These are phyloP conservation scores for Pararge aegeria DNA, from an alignment of 1,140 invertebrate species.

Conservation along the genomic window DNA sequence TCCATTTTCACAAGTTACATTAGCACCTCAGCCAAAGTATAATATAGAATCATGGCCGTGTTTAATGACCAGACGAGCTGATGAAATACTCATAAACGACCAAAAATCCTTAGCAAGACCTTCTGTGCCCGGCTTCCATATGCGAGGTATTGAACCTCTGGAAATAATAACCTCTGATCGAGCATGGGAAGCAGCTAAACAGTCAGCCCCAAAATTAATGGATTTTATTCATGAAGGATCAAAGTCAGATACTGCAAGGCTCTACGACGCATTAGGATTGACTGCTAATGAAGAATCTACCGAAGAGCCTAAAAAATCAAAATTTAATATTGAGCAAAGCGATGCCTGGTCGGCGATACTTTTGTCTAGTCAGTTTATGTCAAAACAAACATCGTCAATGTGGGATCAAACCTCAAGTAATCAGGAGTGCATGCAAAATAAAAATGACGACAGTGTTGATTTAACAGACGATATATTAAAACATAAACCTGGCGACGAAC, in stretches of 20 bases:
- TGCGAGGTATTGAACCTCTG: conserved; percentile 49
- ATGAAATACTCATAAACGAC: conserved; percentile 56
- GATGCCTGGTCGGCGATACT: conserved; percentile 42
- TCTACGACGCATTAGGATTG: conserved; percentile 68
- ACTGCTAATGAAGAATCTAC: conserved; percentile 48
- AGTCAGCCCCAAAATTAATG: conserved; percentile 73
- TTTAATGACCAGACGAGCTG: conserved; percentile 51
- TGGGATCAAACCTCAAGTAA: conserved; percentile 45
- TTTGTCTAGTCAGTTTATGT: conserved; percentile 35
- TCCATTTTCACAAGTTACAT: conserved; percentile 53
- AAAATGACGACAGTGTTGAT: conserved; percentile 38
- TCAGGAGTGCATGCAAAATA: conserved; percentile 31
- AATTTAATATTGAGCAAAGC: conserved; percentile 39
- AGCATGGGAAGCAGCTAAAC: conserved; percentile 77
- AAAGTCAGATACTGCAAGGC: conserved; percentile 64
- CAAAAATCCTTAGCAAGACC: conserved; percentile 40
- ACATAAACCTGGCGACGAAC: conserved; percentile 37
- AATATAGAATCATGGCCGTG: conserved; percentile 71
- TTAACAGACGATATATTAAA: conserved; percentile 41
- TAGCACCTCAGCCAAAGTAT: conserved; percentile 71
- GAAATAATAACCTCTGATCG: conserved; percentile 64
- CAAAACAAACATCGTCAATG: conserved; percentile 46
- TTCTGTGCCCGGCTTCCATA: conserved; percentile 45
- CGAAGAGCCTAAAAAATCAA: conserved; percentile 49
- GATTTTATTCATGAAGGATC: conserved; percentile 71